Conservation (phyloP, 2,797 vertebrate genomes). For the Lepilemur ruficaudatus region DNA sequence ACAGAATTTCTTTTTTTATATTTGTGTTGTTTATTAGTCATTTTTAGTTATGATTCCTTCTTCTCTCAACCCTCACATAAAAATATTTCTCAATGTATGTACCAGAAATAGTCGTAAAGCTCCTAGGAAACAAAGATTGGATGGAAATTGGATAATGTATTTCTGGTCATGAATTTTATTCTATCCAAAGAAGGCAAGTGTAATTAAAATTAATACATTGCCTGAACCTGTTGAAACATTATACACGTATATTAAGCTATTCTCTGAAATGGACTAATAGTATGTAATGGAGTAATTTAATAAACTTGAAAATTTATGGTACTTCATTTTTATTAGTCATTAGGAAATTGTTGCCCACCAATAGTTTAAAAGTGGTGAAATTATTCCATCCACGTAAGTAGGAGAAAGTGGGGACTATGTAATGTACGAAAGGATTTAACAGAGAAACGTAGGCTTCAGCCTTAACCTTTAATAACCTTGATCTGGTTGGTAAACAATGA, state of each 20-base stretch:
- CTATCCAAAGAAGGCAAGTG: not conserved
- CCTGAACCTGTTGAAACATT: not conserved
- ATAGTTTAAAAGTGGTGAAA: not conserved
- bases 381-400: not conserved
- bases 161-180: conserved; percentile 27
- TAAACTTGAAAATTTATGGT: not conserved
- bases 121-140: not conserved
- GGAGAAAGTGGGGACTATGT: not conserved
- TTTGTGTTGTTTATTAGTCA: not conserved
- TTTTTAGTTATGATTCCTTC: not conserved
- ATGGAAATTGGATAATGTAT: conserved; percentile 4
- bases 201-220: conserved; percentile 23
- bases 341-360: not conserved
- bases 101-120: not conserved
- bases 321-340: conserved; percentile 11
- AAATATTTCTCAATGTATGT: not conserved
- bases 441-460: not conserved
- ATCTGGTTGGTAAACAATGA: not conserved
- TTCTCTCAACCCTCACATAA: not conserved
- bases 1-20: not conserved
- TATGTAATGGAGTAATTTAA: not conserved
- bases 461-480: not conserved
- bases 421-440: not conserved
- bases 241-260: not conserved
- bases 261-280: not conserved